These are phyloP conservation scores for Cinara cedri DNA, from an alignment of 2,888 invertebrate species.

Conservation along the genomic window DNA sequence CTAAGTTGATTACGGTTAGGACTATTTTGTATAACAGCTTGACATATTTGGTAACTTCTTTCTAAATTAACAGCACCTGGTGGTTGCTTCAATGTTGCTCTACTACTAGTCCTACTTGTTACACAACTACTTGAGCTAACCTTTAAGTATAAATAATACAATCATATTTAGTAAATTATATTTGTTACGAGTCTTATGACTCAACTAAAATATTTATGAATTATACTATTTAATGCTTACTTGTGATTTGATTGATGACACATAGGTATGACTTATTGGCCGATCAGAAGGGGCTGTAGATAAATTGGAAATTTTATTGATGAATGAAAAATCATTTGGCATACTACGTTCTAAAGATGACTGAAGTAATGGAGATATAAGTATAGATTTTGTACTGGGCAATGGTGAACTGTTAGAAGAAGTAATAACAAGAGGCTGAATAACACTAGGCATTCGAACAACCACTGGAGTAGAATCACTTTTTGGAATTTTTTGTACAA, in stretches of 20 bases:
- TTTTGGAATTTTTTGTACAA: constrained; percentile 20
- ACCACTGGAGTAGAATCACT: constrained; percentile 3
- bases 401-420: constrained; percentile 47
- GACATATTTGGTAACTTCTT: constrained; percentile 91
- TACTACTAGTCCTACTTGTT: constrained; percentile 62
- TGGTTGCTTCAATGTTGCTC: constrained; percentile 75
- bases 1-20: constrained; percentile 86
- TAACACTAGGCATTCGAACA: constrained; percentile 28
- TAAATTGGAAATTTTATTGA: constrained; percentile 40
- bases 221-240: constrained; percentile 15
- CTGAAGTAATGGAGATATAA: constrained; percentile 19
- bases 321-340: constrained; percentile 40
- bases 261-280: constrained; percentile 19
- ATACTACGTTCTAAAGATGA: background rate
- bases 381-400: constrained; percentile 29
- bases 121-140: constrained; percentile 24
- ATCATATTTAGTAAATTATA: background rate
- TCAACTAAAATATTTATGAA: background rate
- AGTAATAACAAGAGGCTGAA: constrained; percentile 43
- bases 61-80: constrained; percentile 91
- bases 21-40: constrained; percentile 85
- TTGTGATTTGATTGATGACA: constrained; percentile 41
- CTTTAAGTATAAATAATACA: constrained; percentile 21
- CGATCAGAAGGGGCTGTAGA: constrained; percentile 35
- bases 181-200: background rate